Conservation (phyloP, 2,797 vertebrate genomes). For the Echiichthys vipera region DNA sequence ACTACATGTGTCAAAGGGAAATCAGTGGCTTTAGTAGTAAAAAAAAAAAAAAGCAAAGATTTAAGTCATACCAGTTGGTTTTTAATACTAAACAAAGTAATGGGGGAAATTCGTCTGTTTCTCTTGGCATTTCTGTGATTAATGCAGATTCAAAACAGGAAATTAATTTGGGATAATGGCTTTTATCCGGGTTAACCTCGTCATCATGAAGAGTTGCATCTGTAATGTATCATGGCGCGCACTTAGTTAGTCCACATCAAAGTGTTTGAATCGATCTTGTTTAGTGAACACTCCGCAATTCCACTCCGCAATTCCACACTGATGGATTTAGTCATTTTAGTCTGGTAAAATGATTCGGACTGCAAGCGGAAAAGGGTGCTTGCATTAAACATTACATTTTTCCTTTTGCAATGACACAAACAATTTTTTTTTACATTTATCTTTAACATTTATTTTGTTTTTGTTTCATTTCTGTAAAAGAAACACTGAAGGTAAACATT, state of each 20-base stretch:
- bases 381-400: background rate
- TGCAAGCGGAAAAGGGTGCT: background rate
- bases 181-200: conserved; percentile 4
- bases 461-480: conserved; percentile 70
- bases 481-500: conserved; percentile 75
- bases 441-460: conserved; percentile 66
- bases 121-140: conserved; percentile 17
- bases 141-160: conserved; percentile 19
- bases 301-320: conserved; percentile 60
- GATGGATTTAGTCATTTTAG: conserved; percentile 27
- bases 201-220: background rate
- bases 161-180: conserved; percentile 15
- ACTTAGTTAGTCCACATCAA: background rate
- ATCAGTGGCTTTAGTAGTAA: background rate
- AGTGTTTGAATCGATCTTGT: background rate
- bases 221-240: background rate
- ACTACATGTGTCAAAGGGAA: too few species aligned
- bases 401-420: conserved; percentile 22
- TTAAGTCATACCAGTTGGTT: background rate
- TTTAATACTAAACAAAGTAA: background rate
- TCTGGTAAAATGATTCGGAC: conserved; percentile 16
- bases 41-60: too few species aligned
- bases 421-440: conserved; percentile 34
- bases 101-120: background rate
- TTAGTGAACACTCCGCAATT: conserved; percentile 18